A percentile compares a stretch with the other conserved stretches of the same genome.
Evolutionary conservation across 1,140 invertebrate genomes (phyloP).

Genomic region (Brachionus sp.): DNA sequence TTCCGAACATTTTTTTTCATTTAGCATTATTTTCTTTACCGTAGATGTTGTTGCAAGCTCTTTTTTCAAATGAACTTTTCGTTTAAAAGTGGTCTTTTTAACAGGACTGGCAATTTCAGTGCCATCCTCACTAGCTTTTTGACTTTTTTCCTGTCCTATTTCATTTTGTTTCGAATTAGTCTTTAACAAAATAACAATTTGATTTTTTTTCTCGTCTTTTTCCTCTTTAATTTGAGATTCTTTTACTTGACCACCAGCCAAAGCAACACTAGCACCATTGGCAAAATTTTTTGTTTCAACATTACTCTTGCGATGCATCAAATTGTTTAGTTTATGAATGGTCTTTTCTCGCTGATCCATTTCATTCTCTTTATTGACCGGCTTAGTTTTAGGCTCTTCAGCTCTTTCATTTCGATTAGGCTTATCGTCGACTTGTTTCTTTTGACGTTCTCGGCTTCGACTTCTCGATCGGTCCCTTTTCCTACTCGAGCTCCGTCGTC

Average conservation of each 20-base stretch:
- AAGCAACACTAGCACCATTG: not conserved
- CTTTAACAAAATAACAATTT: conserved; percentile 8
- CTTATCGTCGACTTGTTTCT: not conserved
- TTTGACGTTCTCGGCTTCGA: not conserved
- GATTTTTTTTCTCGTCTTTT: conserved; percentile 24
- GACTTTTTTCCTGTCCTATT: not conserved
- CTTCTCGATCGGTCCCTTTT: not conserved
- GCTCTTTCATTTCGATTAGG: not conserved
- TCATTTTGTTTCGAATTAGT: not conserved
- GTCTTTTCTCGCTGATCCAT: conserved; percentile 2
- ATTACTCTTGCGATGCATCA: not conserved
- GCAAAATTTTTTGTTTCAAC: not conserved
- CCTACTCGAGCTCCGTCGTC: not conserved
- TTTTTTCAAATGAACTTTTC: conserved; percentile 32
- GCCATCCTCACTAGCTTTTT: not conserved
- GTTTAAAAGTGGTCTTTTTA: not conserved
- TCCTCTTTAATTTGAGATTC: not conserved
- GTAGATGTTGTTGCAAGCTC: conserved; percentile 6
- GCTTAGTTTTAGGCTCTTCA: not conserved
- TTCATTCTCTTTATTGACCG: conserved; percentile 12
- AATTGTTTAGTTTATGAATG: not conserved
- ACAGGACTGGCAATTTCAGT: not conserved
- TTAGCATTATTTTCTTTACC: not conserved
- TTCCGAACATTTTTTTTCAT: not conserved
- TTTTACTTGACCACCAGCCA: not conserved